Evolutionary conservation across 2,113 vertebrate species (phyloP).

Genomic region (Pseudolaguvia tuberculata): DNA sequence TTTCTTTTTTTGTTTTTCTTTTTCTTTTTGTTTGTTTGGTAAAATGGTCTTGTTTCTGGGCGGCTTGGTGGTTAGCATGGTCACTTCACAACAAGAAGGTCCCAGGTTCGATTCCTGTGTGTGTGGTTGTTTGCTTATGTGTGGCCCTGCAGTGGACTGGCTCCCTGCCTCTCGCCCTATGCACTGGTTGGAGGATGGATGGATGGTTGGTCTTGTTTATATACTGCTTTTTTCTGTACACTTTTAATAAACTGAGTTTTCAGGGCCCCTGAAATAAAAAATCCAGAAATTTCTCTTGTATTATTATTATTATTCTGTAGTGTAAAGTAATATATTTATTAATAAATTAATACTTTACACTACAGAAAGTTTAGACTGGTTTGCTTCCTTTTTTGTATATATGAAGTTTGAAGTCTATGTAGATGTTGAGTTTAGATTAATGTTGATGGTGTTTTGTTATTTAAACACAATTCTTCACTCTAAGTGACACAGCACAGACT

Average conservation of each 20-base stretch:
- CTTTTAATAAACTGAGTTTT: too few relatives aligned
- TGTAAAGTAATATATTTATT: too few relatives aligned
- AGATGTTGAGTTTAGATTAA: background rate
- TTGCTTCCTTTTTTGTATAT: background rate
- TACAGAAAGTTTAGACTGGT: too few relatives aligned
- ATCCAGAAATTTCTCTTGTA: background rate
- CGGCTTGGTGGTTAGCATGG: too few relatives aligned
- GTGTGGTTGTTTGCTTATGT: too few relatives aligned
- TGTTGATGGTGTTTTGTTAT: background rate
- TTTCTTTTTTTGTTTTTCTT: background rate
- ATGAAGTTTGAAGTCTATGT: background rate
- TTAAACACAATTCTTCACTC: background rate
- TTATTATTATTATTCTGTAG: too few relatives aligned
- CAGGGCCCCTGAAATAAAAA: background rate
- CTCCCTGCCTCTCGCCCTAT: too few relatives aligned
- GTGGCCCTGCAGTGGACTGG: too few relatives aligned
- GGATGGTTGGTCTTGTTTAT: background rate
- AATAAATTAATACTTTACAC: background rate
- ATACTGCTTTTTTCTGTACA: background rate
- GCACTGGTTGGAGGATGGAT: too few relatives aligned
- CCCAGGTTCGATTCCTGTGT: too few relatives aligned
- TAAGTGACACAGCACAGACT: slow-evolving; percentile 65
- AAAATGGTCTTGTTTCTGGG: too few relatives aligned
- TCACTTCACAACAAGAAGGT: too few relatives aligned
- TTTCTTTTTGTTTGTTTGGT: background rate